Evolutionary conservation across 1,140 invertebrate species (phyloP).

Genomic region (Watersipora subatra): DNA sequence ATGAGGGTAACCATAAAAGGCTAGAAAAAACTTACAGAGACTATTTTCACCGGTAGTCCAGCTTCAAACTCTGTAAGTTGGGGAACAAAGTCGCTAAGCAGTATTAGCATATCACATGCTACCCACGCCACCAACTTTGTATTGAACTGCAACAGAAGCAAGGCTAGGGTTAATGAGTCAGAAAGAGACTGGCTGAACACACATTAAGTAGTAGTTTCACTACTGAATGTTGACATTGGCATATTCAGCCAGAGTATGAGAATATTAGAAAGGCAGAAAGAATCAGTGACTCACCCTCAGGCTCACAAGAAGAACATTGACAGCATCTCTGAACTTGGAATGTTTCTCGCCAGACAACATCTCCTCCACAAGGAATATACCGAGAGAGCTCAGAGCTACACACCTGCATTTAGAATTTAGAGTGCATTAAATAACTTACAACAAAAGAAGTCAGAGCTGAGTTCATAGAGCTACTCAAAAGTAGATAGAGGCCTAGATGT

Average conservation of each 20-base stretch:
- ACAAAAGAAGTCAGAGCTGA: not conserved
- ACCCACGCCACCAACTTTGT: constrained; percentile 70
- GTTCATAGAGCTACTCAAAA: too few species aligned
- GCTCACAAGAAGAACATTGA: constrained; percentile 70
- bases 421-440: not conserved
- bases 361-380: constrained; percentile 69
- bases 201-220: too few species aligned
- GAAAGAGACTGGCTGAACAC: too few species aligned
- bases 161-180: too few species aligned
- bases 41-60: constrained; percentile 58
- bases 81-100: constrained; percentile 65
- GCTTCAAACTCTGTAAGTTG: constrained; percentile 60
- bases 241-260: too few species aligned
- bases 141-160: constrained; percentile 59
- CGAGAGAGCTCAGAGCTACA: constrained; percentile 72
- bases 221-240: too few species aligned
- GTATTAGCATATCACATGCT: constrained; percentile 66
- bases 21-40: constrained; percentile 46
- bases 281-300: constrained; percentile 50
- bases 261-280: not conserved
- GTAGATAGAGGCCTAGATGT: too few species aligned
- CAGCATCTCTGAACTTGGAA: constrained; percentile 61
- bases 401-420: constrained; percentile 42
- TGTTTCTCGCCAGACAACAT: constrained; percentile 49
- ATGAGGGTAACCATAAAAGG: too few species aligned